phyloP scores from a whole-genome alignment of 2,888 invertebrate genomes.

The Drosophila basisetae region DNA sequence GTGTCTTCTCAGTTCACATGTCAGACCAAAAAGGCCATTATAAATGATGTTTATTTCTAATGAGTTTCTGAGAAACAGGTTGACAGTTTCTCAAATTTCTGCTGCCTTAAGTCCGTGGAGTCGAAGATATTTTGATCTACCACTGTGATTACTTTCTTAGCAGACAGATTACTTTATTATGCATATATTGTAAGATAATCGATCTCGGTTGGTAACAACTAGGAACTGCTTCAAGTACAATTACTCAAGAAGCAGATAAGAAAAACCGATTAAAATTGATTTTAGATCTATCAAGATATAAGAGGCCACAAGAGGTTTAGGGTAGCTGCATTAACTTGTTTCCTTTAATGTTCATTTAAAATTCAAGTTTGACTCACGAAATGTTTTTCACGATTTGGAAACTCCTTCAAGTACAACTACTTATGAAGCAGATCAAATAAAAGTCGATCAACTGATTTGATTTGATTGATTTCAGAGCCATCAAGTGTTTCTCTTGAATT shows the following conservation, averaged over 20 bases:
- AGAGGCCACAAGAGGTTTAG: too few relatives aligned
- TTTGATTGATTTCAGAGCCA: background rate
- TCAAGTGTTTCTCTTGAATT: background rate
- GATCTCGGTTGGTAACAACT: background rate
- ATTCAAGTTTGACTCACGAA: background rate
- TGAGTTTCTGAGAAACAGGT: slow-evolving; percentile 22
- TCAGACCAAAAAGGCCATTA: slow-evolving; percentile 26
- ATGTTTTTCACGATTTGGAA: background rate
- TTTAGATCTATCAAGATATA: too few relatives aligned
- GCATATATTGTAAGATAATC: background rate
- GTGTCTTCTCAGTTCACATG: slow-evolving; percentile 41
- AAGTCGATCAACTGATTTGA: background rate
- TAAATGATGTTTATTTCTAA: slow-evolving; percentile 17
- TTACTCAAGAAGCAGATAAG: background rate
- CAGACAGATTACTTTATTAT: background rate
- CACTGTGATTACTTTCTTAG: background rate
- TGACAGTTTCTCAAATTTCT: slow-evolving; percentile 17
- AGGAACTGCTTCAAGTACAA: background rate
- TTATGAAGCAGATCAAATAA: background rate
- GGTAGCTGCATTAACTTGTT: background rate
- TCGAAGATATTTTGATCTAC: slow-evolving; percentile 1
- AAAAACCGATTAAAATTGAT: background rate
- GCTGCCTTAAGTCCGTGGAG: background rate
- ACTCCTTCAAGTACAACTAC: background rate
- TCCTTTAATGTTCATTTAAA: background rate